Evolutionary conservation across 2,797 vertebrate species (phyloP).

Genomic region (Gadopsis marmoratus): DNA sequence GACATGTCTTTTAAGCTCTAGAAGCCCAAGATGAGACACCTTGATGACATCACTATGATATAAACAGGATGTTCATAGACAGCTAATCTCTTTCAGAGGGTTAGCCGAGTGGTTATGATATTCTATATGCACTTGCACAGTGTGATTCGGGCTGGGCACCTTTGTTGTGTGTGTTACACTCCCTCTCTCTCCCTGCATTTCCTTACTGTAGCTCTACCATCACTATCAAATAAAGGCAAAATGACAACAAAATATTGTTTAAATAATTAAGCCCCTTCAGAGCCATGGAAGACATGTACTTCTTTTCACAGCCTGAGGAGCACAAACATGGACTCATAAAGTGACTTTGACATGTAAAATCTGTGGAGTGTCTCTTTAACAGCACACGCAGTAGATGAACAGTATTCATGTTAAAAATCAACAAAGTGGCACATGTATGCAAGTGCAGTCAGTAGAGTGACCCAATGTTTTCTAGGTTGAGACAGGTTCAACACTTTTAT

Average conservation of each 20-base stretch:
- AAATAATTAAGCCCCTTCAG: not conserved
- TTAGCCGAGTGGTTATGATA: not conserved
- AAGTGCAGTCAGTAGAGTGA: not conserved
- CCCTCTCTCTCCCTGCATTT: not conserved
- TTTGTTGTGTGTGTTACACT: not conserved
- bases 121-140: not conserved
- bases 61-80: not conserved
- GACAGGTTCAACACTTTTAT: not conserved
- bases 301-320: not conserved
- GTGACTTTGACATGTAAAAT: not conserved
- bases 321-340: not conserved
- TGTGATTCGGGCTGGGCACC: not conserved
- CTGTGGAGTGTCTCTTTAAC: not conserved
- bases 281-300: not conserved
- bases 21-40: not conserved
- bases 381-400: not conserved
- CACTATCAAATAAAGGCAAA: not conserved
- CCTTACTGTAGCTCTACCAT: not conserved
- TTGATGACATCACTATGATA: not conserved
- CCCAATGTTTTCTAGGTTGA: not conserved
- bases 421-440: not conserved
- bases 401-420: not conserved
- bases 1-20: not conserved
- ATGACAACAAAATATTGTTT: not conserved
- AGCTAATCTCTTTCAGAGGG: not conserved